Percentiles rank a stretch among this genome's conserved stretches.
Conservation (phyloP, 2,797 vertebrate genomes). For the Threskiornis aethiopicus region DNA sequence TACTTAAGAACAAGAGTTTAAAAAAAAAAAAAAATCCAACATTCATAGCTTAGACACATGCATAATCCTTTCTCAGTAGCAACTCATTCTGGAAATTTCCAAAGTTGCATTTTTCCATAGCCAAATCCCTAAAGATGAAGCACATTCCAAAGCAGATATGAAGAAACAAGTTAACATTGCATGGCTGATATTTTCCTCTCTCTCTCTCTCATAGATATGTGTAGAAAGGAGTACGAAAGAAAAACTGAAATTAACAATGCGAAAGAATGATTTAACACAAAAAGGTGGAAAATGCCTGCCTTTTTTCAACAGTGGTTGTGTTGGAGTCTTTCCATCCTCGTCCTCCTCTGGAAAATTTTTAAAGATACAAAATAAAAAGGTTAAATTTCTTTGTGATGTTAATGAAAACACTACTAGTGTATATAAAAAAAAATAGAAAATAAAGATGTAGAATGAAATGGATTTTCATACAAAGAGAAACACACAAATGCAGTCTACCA, state of each 20-base stretch:
- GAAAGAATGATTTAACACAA: conserved; percentile 73
- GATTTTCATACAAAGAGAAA: conserved; percentile 38
- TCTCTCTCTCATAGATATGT: neutral
- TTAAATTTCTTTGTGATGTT: conserved; percentile 76
- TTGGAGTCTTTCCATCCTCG: conserved; percentile 91
- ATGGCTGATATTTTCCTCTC: neutral
- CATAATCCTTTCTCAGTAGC: neutral
- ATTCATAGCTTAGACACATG: neutral
- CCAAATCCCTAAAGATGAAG: neutral
- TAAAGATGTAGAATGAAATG: conserved; percentile 40
- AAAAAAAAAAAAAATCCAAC: neutral
- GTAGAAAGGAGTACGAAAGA: conserved; percentile 53
- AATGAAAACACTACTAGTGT: conserved; percentile 24
- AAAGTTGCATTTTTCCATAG: neutral
- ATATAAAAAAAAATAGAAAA: neutral
- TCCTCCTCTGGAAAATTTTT: conserved; percentile 89
- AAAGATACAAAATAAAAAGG: conserved; percentile 79
- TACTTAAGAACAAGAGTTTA: neutral
- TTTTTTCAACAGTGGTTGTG: conserved; percentile 97
- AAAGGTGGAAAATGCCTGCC: conserved; percentile 90
- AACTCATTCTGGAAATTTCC: neutral
- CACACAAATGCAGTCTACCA: conserved; percentile 7
- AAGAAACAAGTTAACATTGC: neutral
- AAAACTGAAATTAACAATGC: conserved; percentile 62
- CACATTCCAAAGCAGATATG: neutral